These are phyloP conservation scores for Heteromurus nitidus DNA, from an alignment of 2,888 invertebrate species.

Conservation along the genomic window DNA sequence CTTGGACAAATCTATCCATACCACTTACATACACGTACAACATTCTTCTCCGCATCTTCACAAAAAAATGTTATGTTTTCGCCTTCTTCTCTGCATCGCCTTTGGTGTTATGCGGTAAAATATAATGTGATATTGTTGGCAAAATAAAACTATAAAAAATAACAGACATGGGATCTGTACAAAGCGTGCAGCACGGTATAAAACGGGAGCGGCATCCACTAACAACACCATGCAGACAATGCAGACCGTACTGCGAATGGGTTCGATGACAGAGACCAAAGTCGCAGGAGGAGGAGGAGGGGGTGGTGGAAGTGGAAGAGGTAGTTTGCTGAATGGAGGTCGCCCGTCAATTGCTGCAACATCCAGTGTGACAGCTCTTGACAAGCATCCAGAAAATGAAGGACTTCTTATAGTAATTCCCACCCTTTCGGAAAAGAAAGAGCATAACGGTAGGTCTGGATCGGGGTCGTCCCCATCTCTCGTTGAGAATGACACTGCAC, in stretches of 20 bases:
- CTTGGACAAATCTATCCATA: slow-evolving; percentile 48
- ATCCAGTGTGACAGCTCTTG: slow-evolving; percentile 13
- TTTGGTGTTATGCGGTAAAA: slow-evolving; percentile 12
- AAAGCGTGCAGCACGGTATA: slow-evolving; percentile 75
- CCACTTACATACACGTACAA: slow-evolving; percentile 10
- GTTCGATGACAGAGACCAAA: slow-evolving; percentile 69
- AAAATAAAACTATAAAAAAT: slow-evolving; percentile 11
- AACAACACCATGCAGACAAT: slow-evolving; percentile 73
- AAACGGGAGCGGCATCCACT: slow-evolving; percentile 76
- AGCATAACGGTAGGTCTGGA: background rate
- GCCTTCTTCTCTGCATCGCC: background rate
- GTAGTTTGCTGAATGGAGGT: slow-evolving; percentile 51
- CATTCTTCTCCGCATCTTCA: slow-evolving; percentile 16
- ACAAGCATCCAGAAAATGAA: slow-evolving; percentile 32
- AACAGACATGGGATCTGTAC: slow-evolving; percentile 74
- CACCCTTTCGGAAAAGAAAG: background rate
- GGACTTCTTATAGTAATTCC: slow-evolving; percentile 21
- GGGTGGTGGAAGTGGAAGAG: slow-evolving; percentile 56
- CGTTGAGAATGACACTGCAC: no score
- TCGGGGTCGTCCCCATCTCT: background rate
- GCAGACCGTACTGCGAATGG: slow-evolving; percentile 72
- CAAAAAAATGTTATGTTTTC: slow-evolving; percentile 13
- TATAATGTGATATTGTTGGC: background rate
- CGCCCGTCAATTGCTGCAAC: slow-evolving; percentile 23
- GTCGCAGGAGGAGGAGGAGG: slow-evolving; percentile 47